Evolutionary conservation across 2,888 invertebrate species (phyloP).

Genomic region (Mimachlamys varia): DNA sequence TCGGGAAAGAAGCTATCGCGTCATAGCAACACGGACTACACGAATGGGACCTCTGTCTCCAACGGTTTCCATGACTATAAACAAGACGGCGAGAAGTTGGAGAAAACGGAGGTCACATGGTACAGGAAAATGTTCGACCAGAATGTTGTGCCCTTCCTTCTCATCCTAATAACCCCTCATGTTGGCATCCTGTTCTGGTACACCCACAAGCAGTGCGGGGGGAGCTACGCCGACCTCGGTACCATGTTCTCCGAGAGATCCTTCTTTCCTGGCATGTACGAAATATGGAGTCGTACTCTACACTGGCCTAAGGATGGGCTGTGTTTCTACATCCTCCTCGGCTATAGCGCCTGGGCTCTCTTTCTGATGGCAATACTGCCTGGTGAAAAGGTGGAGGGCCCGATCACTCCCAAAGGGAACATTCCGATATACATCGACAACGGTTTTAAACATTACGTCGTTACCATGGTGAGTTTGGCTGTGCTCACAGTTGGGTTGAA

Average conservation of each 20-base stretch:
- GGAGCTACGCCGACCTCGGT: constrained; percentile 67
- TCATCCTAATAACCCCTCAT: constrained; percentile 73
- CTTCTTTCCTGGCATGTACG: constrained; percentile 60
- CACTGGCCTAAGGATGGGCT: constrained; percentile 67
- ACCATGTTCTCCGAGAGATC: constrained; percentile 58
- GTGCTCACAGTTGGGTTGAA: constrained; percentile 77
- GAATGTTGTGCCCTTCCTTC: constrained; percentile 70
- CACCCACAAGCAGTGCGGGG: constrained; percentile 68
- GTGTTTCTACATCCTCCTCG: constrained; percentile 67
- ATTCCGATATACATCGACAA: constrained; percentile 82
- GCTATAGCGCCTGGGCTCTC: constrained; percentile 81
- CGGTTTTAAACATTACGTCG: constrained; percentile 83
- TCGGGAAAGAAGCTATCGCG: background rate
- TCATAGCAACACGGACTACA: background rate
- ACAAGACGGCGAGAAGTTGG: constrained; percentile 53
- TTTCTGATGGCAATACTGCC: constrained; percentile 81
- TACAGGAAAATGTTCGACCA: constrained; percentile 62
- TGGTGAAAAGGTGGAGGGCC: constrained; percentile 81
- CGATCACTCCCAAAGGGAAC: constrained; percentile 82
- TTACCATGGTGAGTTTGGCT: constrained; percentile 79
- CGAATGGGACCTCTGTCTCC: constrained; percentile 50
- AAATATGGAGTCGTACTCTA: constrained; percentile 73
- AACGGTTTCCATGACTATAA: constrained; percentile 65
- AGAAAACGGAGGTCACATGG: constrained; percentile 58
- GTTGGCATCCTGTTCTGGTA: constrained; percentile 74